Evolutionary conservation across 2,888 invertebrate species (phyloP).

Genomic region (Lycophotia porphyrea): DNA sequence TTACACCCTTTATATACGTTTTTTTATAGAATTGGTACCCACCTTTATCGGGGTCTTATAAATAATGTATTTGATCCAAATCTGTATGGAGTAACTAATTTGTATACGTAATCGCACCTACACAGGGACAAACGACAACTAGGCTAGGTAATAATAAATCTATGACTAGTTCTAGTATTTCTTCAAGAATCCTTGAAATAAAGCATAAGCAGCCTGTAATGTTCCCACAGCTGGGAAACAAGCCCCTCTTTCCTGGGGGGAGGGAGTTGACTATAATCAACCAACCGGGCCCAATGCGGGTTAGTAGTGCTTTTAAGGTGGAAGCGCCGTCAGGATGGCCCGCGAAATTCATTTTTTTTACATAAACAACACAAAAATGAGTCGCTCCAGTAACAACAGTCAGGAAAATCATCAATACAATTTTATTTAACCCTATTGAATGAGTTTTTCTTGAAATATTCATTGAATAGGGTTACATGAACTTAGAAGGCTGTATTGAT

Average conservation of each 20-base stretch:
- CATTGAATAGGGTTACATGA: too few species aligned
- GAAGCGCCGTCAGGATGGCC: too few species aligned
- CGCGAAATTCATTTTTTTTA: too few species aligned
- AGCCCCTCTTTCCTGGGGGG: not conserved
- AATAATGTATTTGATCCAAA: slow-evolving; percentile 53
- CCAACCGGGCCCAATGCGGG: not conserved
- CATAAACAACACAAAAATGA: too few species aligned
- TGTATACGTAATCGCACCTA: slow-evolving; percentile 51
- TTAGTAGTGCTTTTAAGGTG: not conserved
- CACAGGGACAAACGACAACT: slow-evolving; percentile 27
- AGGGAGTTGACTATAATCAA: not conserved
- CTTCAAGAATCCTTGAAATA: slow-evolving; percentile 14
- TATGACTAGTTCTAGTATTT: slow-evolving; percentile 10
- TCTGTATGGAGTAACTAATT: slow-evolving; percentile 46
- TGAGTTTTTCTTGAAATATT: too few species aligned
- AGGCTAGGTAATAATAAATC: slow-evolving; percentile 24
- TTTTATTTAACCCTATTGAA: too few species aligned
- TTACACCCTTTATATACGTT: too few species aligned
- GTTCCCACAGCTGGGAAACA: not conserved
- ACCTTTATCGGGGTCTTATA: slow-evolving; percentile 38
- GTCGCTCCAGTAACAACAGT: too few species aligned
- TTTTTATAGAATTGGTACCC: slow-evolving; percentile 15
- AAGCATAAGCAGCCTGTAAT: too few species aligned
- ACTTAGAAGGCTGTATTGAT: too few species aligned
- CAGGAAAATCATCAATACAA: too few species aligned